phyloP scores from a whole-genome alignment of 2,888 invertebrate genomes.

The Heteropelma amictum region DNA sequence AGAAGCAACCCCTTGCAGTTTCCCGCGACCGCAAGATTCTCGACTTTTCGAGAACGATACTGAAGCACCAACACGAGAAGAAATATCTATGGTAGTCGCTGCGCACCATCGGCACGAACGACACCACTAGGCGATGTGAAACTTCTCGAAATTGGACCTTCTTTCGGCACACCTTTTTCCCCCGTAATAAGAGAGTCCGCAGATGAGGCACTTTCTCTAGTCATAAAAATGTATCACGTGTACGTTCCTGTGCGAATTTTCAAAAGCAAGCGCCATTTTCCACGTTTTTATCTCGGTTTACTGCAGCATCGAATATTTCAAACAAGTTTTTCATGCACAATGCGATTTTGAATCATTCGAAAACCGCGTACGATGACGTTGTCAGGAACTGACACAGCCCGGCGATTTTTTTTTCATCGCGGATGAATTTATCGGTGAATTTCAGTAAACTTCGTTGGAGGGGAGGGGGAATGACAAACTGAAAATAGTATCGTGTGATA shows the following conservation, averaged over 20 bases:
- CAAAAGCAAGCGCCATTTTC: too few species aligned
- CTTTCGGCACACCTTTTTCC: not conserved
- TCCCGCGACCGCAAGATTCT: conserved; percentile 45
- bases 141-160: conserved; percentile 52
- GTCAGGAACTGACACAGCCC: too few species aligned
- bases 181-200: not conserved
- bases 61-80: conserved; percentile 16
- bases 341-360: too few species aligned
- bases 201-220: conserved; percentile 43
- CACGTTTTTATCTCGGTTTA: too few species aligned
- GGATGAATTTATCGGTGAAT: too few species aligned
- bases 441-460: too few species aligned
- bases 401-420: too few species aligned
- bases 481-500: too few species aligned
- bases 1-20: conserved; percentile 34
- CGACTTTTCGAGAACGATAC: conserved; percentile 7
- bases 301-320: too few species aligned
- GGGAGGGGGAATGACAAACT: too few species aligned
- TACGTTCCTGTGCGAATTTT: not conserved
- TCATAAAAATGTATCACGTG: conserved; percentile 29
- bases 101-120: conserved; percentile 48
- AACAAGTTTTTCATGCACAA: too few species aligned
- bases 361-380: too few species aligned
- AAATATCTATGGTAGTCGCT: conserved; percentile 17
- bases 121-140: conserved; percentile 41